Evolutionary conservation across 2,797 vertebrate genomes (phyloP).

Genomic region (Sciurus carolinensis): DNA sequence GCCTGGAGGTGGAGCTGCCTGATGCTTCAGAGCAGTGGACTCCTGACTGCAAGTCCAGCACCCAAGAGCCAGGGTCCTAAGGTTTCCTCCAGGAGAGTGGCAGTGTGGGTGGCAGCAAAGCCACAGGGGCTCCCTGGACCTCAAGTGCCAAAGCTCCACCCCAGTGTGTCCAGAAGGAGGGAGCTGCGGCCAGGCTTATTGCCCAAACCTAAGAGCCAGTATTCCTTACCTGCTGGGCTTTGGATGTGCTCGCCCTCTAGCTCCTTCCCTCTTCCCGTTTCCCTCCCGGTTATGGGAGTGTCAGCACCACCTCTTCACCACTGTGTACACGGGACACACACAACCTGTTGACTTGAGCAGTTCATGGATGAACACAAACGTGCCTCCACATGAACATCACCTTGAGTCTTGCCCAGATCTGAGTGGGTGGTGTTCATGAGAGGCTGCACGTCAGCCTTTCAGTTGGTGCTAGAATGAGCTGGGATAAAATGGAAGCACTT

Average conservation of each 20-base stretch:
- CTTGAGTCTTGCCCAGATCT: not conserved
- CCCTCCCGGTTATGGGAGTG: not conserved
- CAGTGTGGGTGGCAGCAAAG: not conserved
- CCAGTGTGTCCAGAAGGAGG: not conserved
- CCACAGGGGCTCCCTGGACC: not conserved
- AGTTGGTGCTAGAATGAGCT: not conserved
- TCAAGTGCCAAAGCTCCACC: too few relatives aligned
- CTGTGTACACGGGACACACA: not conserved
- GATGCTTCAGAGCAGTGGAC: not conserved
- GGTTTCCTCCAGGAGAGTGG: not conserved
- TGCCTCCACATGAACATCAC: not conserved
- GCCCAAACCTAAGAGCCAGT: not conserved
- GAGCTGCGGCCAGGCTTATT: not conserved
- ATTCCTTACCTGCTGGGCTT: not conserved
- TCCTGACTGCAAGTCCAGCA: not conserved
- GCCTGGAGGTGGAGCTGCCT: not conserved
- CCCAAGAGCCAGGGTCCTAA: not conserved
- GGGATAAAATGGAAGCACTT: not conserved
- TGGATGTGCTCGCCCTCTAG: too few relatives aligned
- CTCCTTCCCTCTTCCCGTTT: not conserved
- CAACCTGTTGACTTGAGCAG: too few relatives aligned
- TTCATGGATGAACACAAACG: not conserved
- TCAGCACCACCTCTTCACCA: not conserved
- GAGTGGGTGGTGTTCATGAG: too few relatives aligned
- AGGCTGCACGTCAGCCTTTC: too few relatives aligned